Conservation (phyloP, 2,113 vertebrate genomes). For the Garra rufa region DNA sequence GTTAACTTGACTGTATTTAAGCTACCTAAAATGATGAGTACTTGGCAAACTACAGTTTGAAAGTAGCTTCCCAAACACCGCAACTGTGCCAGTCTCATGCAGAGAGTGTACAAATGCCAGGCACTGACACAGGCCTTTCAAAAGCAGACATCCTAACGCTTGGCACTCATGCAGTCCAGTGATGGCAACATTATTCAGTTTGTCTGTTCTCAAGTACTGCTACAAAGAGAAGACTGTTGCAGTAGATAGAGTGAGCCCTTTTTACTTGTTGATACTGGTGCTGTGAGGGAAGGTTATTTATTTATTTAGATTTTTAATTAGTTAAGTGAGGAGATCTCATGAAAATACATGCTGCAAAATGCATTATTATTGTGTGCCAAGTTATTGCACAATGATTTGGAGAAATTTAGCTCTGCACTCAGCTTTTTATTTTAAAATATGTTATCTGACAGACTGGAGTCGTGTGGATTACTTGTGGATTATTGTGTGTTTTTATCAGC, state of each 20-base stretch:
- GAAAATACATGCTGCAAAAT: conserved; percentile 34
- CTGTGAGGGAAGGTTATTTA: conserved; percentile 34
- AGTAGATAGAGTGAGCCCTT: conserved; percentile 51
- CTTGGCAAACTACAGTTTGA: conserved; percentile 3
- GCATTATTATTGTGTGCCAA: conserved; percentile 39
- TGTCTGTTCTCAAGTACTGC: conserved; percentile 53
- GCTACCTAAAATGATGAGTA: background rate
- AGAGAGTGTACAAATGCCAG: conserved; percentile 53
- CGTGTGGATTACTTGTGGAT: too few species aligned
- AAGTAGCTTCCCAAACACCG: conserved; percentile 10
- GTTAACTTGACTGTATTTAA: background rate
- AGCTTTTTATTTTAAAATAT: too few species aligned
- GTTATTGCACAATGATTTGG: conserved; percentile 31
- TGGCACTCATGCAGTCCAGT: conserved; percentile 50
- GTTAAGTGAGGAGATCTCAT: conserved; percentile 33
- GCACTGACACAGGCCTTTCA: conserved; percentile 49
- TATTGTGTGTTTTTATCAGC: too few species aligned
- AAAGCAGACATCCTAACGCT: conserved; percentile 58
- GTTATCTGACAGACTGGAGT: too few species aligned
- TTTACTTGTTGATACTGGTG: conserved; percentile 24
- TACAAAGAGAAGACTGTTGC: conserved; percentile 60
- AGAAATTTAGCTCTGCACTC: too few species aligned
- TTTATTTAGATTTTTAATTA: background rate
- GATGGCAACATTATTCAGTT: conserved; percentile 57
- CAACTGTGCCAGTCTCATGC: conserved; percentile 47